Evolutionary conservation across 2,113 vertebrate genomes (phyloP), one percentile per base, ranked within the genome.

Genomic region (Mungos mungo): DNA sequence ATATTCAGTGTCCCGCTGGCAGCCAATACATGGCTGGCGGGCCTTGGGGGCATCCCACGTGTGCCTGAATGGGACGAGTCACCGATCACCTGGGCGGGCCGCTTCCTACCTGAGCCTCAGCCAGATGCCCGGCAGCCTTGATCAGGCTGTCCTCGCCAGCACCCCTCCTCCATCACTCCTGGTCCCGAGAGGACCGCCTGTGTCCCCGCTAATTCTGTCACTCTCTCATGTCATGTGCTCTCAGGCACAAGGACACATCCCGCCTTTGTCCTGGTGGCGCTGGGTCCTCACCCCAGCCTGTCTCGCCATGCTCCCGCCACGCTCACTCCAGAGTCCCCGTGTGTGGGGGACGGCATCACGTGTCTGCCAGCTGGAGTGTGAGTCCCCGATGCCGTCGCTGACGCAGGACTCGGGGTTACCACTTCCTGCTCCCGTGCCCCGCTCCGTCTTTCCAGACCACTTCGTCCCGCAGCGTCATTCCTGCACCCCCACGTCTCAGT

Each of bases 91-190:
- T 5, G 63, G 63, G 63, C 12, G 27, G 5, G 63, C 63, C 11
- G 27, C 63, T 65, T 13, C 4, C 29, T 29, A 38, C 35, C 35
- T 13, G 21, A 23, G 23, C 23, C 35, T 41, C 21, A 7, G 35
- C 21, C 35, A 27, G 71, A 35, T 10, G 5, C n/a, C 35, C 0
- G 69, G 35, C 23, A 7, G 35, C 2, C 5, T 35, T 0, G 10
- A 11, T 1, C 71, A 3, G 35, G 12, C 11, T 0, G 13, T 41
- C 35, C 71, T 74, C 23, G 11, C 71, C 35, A 3, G 71, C 14
- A 35, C 71, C 38, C 38, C 72, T 45, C 29, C 38, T 29, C 13
- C 3, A 0, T 45, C 54, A 19, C 54, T 54, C 18, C 18, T 54
- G 54, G 54, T 21, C 18, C 54, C 54, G 14, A 16, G 27, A 27